Evolutionary conservation across 2,113 vertebrate genomes (phyloP).

Genomic region (Sporophila hypoxantha): DNA sequence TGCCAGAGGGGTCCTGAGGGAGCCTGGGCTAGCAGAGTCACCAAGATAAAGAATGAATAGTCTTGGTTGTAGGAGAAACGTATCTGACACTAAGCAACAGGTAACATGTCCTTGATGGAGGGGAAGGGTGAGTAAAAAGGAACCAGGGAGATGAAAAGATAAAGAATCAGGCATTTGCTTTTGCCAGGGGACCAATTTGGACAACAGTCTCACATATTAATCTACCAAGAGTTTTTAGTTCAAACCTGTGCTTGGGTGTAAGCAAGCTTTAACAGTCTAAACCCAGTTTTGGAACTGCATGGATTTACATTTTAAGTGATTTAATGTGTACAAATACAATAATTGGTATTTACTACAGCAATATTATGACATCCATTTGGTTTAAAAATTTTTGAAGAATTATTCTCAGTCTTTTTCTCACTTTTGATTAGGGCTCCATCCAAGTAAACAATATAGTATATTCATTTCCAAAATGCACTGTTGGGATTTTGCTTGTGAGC

Average conservation of each 20-base stretch:
- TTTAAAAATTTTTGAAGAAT: slow-evolving; percentile 65
- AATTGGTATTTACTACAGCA: slow-evolving; percentile 73
- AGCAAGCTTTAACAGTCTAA: slow-evolving; percentile 54
- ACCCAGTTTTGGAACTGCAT: slow-evolving; percentile 65
- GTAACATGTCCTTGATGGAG: slow-evolving; percentile 68
- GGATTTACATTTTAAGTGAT: slow-evolving; percentile 69
- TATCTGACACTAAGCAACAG: slow-evolving; percentile 70
- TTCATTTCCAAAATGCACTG: slow-evolving; percentile 65
- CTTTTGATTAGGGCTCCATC: slow-evolving; percentile 66
- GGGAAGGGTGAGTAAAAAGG: slow-evolving; percentile 60
- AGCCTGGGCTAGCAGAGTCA: slow-evolving; percentile 57
- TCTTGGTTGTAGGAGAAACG: slow-evolving; percentile 61
- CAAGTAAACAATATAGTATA: slow-evolving; percentile 56
- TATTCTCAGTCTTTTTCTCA: slow-evolving; percentile 58
- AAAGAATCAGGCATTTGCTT: slow-evolving; percentile 79
- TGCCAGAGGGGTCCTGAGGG: slow-evolving; percentile 67
- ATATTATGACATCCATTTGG: slow-evolving; percentile 68
- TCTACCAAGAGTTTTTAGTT: background rate
- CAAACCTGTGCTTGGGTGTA: slow-evolving; percentile 38
- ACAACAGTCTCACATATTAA: background rate
- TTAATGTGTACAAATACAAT: slow-evolving; percentile 64
- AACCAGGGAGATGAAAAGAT: slow-evolving; percentile 79
- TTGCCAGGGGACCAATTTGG: background rate
- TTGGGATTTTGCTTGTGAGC: slow-evolving; percentile 60
- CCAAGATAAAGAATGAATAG: slow-evolving; percentile 59